A percentile compares a stretch with the other conserved stretches of the same genome.
Conservation (phyloP, 2,888 invertebrate genomes). For the Glomeris marginata region DNA sequence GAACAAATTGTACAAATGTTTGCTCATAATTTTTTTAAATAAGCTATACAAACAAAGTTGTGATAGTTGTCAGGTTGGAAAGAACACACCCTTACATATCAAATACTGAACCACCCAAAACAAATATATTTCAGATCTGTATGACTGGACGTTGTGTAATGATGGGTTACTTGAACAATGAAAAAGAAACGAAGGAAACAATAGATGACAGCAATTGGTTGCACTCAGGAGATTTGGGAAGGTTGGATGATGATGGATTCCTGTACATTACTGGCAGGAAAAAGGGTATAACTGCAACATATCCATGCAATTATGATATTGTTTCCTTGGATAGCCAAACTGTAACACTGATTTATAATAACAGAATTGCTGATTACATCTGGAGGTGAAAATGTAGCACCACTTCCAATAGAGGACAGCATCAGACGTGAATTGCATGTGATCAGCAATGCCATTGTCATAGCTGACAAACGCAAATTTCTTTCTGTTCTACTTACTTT, state of each 20-base stretch:
- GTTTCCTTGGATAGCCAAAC: too few species aligned
- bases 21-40: too few species aligned
- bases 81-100: too few species aligned
- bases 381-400: conserved; percentile 77
- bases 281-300: too few species aligned
- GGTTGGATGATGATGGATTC: conserved; percentile 54
- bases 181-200: conserved; percentile 57
- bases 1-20: too few species aligned
- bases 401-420: conserved; percentile 68
- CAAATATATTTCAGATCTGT: conserved; percentile 29
- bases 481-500: conserved; percentile 66
- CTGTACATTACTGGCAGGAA: conserved; percentile 56
- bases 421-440: conserved; percentile 58
- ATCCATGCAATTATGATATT: too few species aligned
- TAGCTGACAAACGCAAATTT: conserved; percentile 78
- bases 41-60: too few species aligned
- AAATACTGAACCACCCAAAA: too few species aligned
- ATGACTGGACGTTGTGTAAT: conserved; percentile 74
- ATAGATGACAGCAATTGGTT: conserved; percentile 68
- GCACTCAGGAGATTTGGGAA: conserved; percentile 74
- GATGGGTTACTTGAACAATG: conserved; percentile 73
- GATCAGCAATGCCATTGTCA: conserved; percentile 65
- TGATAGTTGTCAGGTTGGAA: too few species aligned
- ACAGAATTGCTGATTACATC: conserved; percentile 80
- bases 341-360: conserved; percentile 14